A percentile compares a stretch with the other conserved stretches of the same genome.
Evolutionary conservation across 2,113 vertebrate species (phyloP).

Genomic region (Condylura cristata): DNA sequence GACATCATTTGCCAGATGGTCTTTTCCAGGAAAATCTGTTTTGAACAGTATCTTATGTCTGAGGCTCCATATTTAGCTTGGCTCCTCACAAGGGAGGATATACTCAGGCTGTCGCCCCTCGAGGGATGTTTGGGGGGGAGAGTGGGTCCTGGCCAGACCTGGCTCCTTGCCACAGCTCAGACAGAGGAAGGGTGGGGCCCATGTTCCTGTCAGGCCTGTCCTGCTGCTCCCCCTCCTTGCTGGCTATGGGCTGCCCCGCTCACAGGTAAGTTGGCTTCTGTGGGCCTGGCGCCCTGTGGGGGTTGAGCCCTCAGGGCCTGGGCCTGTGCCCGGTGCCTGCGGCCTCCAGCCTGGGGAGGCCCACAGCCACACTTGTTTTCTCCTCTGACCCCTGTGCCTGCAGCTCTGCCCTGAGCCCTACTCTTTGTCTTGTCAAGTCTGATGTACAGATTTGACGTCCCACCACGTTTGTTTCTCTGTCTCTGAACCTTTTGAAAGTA

Average conservation of each 20-base stretch:
- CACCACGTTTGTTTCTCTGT: neutral
- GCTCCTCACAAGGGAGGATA: conserved; percentile 71
- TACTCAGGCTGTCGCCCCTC: conserved; percentile 68
- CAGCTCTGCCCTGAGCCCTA: too few relatives aligned
- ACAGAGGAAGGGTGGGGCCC: neutral
- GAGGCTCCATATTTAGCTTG: conserved; percentile 78
- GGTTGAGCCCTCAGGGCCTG: neutral
- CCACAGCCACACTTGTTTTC: neutral
- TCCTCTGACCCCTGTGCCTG: neutral
- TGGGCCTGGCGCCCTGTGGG: neutral
- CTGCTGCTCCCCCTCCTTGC: neutral
- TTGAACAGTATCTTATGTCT: conserved; percentile 80
- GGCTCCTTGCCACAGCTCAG: conserved; percentile 6
- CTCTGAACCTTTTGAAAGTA: neutral
- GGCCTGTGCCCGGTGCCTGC: neutral
- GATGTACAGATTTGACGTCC: neutral
- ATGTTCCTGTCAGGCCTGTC: neutral
- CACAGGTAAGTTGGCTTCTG: too few relatives aligned
- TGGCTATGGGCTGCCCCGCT: too few relatives aligned
- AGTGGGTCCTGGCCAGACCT: neutral
- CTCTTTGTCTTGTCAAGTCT: neutral
- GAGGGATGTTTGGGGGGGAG: conserved; percentile 10
- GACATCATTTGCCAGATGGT: conserved; percentile 79
- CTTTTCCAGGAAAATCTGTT: conserved; percentile 84
- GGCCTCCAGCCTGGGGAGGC: neutral